Evolutionary conservation across 2,888 invertebrate species (phyloP), one percentile per base, ranked within the genome.

Genomic region (Homarus gammarus): DNA sequence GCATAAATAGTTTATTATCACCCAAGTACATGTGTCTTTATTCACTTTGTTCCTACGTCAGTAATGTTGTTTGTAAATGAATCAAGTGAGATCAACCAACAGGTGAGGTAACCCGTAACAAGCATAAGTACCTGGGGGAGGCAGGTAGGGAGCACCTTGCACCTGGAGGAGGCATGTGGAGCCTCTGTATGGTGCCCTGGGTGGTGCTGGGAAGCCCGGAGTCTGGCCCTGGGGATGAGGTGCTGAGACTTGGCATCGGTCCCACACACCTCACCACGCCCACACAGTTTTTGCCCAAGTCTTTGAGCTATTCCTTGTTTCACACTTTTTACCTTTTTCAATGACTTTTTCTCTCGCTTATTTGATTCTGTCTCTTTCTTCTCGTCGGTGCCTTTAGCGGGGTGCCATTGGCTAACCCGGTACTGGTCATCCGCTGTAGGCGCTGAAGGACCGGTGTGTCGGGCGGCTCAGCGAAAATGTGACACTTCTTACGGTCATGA

Each of bases 361-460:
- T 18, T 8, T 3, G 10, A 10, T 18, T 51, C 27, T 61, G 40
- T 22, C 31, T 84, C 27, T 10, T 51, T 22, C 61, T 84, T 15
- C 27, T 85, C 73, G 31, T 31, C 22, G 31, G 40, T 75, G 44
- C 27, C 51, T 70, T 40, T 33, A 72, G 51, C 2, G 84, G 77
- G n/a, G 33, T 15, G 2, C 84, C 84, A 64, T 85, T 36, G 44
- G 72, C 68, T 5, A 49, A 33, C 0, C 86, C 86, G 38, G 38
- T 36, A 56, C 86, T 86, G 18, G 72, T 72, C 51, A 86, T 49
- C 51, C 86, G 68, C 70, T 86, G 86, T 8, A 86, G 86, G 18
- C 86, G 86, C 40, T 72, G 49, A n/a, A 86, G 86, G 5, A 79
- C 38, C 27, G 86, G 86, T 6, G 86, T 86, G 38, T 36, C 79